These are phyloP conservation scores for Stictocephala bisonia DNA, from an alignment of 2,888 invertebrate species.

Conservation along the genomic window DNA sequence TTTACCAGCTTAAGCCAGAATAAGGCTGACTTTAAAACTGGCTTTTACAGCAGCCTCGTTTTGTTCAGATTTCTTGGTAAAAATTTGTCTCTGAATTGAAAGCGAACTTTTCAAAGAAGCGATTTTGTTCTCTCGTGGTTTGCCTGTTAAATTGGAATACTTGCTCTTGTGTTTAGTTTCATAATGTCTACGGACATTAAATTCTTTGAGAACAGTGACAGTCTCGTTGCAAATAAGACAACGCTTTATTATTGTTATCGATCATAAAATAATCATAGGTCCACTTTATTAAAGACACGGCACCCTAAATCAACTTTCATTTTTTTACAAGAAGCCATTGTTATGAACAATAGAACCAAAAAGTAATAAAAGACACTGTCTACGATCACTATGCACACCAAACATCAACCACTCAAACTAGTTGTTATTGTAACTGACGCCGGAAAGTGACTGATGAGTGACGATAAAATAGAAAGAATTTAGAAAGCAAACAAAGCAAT, in stretches of 20 bases:
- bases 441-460: too few species aligned
- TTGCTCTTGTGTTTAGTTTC: constrained; percentile 29
- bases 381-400: constrained; percentile 6
- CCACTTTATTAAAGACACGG: constrained; percentile 33
- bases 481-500: too few species aligned
- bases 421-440: not conserved
- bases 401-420: not conserved
- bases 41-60: constrained; percentile 19
- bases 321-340: constrained; percentile 21
- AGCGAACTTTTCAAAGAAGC: constrained; percentile 11
- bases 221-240: constrained; percentile 41
- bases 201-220: constrained; percentile 39
- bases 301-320: constrained; percentile 33
- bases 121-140: constrained; percentile 18
- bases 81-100: constrained; percentile 8
- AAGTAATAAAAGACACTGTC: too few species aligned
- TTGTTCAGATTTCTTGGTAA: constrained; percentile 7
- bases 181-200: constrained; percentile 38
- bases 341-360: not conserved
- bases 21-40: constrained; percentile 17
- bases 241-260: constrained; percentile 36
- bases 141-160: constrained; percentile 18
- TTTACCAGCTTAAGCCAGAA: constrained; percentile 46
- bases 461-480: too few species aligned
- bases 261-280: constrained; percentile 42